Evolutionary conservation across 2,113 vertebrate species (phyloP), one percentile per base, ranked within the genome.

Genomic region (Hippopotamus amphibius): DNA sequence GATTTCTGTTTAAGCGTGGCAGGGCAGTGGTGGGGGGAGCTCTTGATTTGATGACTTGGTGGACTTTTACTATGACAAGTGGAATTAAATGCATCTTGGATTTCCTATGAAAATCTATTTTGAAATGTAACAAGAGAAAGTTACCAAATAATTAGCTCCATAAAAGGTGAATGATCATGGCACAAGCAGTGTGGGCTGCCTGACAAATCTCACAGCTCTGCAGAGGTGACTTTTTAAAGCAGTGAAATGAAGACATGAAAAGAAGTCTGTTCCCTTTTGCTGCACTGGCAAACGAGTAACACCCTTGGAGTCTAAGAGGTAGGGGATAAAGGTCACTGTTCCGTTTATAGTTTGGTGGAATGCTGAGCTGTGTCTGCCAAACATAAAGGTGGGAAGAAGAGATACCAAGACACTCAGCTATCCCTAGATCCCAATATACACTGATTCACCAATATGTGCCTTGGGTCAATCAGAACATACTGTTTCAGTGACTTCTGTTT

Each of bases 61-160:
- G 17, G 26, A 24, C 7, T 72, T 90, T 87, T 72, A 37, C 9
- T 57, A 7, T 74, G 66, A 71, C 30, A 76, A 76, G 43, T 85
- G 6, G 26, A 30, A 85, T 69, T 77, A 76, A 86, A 43, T 80
- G 33, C 6, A 71, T 86, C 2, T 50, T 93, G 50, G 43, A 80
- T 66, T 96, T 93, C 24, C 26, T 48, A 61, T n/a, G 22, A 95
- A 94, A 79, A 53, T 93, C 26, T 90, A 37, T 87, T 83, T 89
- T 72, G 66, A 83, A 68, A 59, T 22, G 4, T 43, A 30, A 28
- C 43, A 63, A 69, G 63, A 76, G 46, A 57, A 30, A 33, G 17
- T 88, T 88, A 74, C 15, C n/a, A 79, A 55, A 88, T 48, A 79
- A 76, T 55, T 81, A 79, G 43, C 17, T 84, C 57, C 55, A 21